Evolutionary conservation across 1,140 invertebrate genomes (phyloP), one percentile per base, ranked within the genome.

Genomic region (Palaemon carinicauda): DNA sequence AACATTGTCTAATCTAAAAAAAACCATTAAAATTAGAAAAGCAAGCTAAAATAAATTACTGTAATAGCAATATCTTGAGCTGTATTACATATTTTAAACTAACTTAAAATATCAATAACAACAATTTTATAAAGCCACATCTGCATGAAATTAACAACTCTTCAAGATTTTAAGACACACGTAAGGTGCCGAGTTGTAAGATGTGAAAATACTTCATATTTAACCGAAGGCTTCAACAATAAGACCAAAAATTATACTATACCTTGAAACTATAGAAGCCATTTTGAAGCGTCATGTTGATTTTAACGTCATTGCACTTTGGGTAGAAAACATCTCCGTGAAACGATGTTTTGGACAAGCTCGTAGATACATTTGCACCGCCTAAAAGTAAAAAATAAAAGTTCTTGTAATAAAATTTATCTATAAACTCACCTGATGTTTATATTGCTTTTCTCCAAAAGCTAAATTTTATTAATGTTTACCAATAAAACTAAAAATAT

Each of bases 181-280:
- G n/a, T n/a, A n/a, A n/a, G n/a, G n/a, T n/a, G n/a, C n/a, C n/a
- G n/a, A n/a, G n/a, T n/a, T n/a, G n/a, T n/a, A 9, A 3, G 33
- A 41, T 41, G 3, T 41, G n/a, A 41, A 31, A 83, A 9, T 21
- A 5, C 24, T 54, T 5, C n/a, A 10, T n/a, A 54, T n/a, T 3
- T 31, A 81, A 51, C 0, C 24, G 53, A 5, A 15, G 15, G 17
- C 3, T 31, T 33, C 1, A 17, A 10, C 19, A 29, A 1, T 15
- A 15, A 14, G 1, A 9, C 29, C n/a, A n/a, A n/a, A n/a, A n/a
- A 69, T 51, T 88, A 21, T 31, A 60, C 65, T 56, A 31, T 41
- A 87, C 81, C 82, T 73, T 74, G 74, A 88, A 87, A 17, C 73
- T 89, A 69, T 89, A 89, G 84, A 73, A 85, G 56, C 87, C 85